A percentile compares a stretch with the other conserved stretches of the same genome.
phyloP scores from a whole-genome alignment of 2,888 invertebrate genomes.

The Drosophila vallismaia region DNA sequence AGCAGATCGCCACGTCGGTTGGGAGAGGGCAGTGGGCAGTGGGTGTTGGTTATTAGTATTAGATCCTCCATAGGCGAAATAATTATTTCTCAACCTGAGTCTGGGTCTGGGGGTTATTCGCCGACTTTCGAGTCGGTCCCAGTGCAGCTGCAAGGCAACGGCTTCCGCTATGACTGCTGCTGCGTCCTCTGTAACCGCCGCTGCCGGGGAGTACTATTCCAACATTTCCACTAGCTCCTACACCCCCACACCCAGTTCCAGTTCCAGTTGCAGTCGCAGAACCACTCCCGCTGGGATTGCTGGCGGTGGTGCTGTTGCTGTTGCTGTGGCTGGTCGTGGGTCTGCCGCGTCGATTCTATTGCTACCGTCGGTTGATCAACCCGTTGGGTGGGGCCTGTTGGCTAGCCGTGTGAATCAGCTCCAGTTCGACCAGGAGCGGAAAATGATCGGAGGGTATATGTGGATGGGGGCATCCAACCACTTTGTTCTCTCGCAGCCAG shows the following conservation, averaged over 20 bases:
- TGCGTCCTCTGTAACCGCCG: constrained; percentile 46
- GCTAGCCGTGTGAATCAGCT: constrained; percentile 92
- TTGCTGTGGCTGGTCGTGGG: constrained; percentile 49
- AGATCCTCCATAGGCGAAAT: constrained; percentile 2
- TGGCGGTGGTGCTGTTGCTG: constrained; percentile 44
- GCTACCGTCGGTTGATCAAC: constrained; percentile 93
- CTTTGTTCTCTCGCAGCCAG: constrained; percentile 97
- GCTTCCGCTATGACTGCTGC: constrained; percentile 47
- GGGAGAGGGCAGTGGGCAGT: constrained; percentile 26
- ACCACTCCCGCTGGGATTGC: constrained; percentile 24
- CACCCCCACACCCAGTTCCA: constrained; percentile 24
- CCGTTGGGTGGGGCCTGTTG: constrained; percentile 90
- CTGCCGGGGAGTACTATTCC: constrained; percentile 18
- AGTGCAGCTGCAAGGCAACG: constrained; percentile 48
- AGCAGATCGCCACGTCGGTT: constrained; percentile 49
- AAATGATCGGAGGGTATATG: constrained; percentile 99
- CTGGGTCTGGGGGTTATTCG: constrained; percentile 16
- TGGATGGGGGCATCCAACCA: constrained; percentile 98
- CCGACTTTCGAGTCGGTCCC: constrained; percentile 32
- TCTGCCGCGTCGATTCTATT: constrained; percentile 83
- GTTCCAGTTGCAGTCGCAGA: constrained; percentile 20
- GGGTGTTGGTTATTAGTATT: neutral
- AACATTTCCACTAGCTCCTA: constrained; percentile 27
- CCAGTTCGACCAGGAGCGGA: constrained; percentile 94
- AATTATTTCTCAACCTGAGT: constrained; percentile 15